phyloP scores from a whole-genome alignment of 2,113 vertebrate species.

The Anhinga rufa region DNA sequence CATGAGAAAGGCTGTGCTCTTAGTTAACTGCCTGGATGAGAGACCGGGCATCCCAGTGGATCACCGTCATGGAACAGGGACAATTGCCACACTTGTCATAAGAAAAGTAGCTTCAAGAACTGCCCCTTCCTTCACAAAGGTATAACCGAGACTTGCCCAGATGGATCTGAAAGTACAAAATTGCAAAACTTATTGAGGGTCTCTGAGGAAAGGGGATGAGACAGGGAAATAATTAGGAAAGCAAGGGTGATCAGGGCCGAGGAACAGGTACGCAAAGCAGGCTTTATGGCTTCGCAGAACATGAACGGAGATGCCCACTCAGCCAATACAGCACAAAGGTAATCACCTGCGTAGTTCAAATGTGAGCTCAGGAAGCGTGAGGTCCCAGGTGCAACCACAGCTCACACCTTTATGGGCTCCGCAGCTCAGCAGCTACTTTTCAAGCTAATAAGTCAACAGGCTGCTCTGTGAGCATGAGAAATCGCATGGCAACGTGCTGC shows the following conservation, averaged over 20 bases:
- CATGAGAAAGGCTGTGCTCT: background rate
- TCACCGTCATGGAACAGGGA: background rate
- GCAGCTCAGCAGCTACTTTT: background rate
- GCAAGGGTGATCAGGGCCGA: background rate
- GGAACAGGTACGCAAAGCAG: fast-evolving
- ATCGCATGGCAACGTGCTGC: background rate
- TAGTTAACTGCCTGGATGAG: background rate
- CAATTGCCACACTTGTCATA: background rate
- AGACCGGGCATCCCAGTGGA: background rate
- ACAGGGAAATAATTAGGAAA: background rate
- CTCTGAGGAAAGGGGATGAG: background rate
- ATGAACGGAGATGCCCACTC: background rate
- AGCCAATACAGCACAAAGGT: background rate
- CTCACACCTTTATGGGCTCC: no score
- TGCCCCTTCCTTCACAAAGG: background rate
- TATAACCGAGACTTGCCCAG: background rate
- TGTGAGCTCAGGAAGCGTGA: background rate
- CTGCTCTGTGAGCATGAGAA: background rate
- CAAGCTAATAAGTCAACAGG: background rate
- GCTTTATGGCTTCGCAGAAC: background rate
- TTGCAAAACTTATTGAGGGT: no score
- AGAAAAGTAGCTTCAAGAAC: background rate
- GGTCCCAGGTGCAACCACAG: background rate
- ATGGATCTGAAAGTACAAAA: background rate
- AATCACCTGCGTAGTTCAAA: background rate